These are phyloP conservation scores for Caenorhabditis sp. DNA, from an alignment of 2,888 invertebrate species.

Conservation along the genomic window DNA sequence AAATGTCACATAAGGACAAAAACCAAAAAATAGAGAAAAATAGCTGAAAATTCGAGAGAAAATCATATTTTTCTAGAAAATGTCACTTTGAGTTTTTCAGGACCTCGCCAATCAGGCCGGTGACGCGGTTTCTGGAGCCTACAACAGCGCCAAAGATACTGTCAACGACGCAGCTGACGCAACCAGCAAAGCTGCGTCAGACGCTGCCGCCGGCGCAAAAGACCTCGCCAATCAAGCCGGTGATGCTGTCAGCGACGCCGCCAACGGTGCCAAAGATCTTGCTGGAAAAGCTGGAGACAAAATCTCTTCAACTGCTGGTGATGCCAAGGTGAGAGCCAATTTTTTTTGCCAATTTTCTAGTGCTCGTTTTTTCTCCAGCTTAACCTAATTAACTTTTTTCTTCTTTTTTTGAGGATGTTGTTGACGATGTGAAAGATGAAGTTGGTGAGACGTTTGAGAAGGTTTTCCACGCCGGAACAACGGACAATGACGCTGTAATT, in stretches of 20 bases:
- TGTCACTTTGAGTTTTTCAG: no score
- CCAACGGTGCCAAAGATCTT: not conserved
- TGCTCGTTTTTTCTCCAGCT: not conserved
- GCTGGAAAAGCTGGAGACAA: not conserved
- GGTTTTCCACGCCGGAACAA: constrained; percentile 13
- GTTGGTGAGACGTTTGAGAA: constrained; percentile 34
- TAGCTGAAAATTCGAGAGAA: no score
- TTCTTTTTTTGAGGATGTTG: not conserved
- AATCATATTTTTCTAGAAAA: no score
- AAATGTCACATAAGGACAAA: no score
- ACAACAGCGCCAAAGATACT: constrained; percentile 7
- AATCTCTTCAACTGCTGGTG: not conserved
- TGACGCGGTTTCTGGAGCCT: not conserved
- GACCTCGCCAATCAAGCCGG: not conserved
- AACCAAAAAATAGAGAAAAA: no score
- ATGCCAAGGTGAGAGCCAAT: not conserved
- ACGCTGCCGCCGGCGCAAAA: not conserved
- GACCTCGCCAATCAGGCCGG: not conserved
- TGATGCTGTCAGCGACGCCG: not conserved
- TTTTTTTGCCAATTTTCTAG: not conserved
- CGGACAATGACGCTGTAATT: constrained; percentile 1
- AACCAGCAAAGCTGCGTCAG: not conserved
- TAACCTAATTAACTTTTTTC: no score
- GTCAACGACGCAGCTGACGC: not conserved
- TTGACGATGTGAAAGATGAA: constrained; percentile 16